phyloP scores from a whole-genome alignment of 2,888 invertebrate species.

The Clostera curtula region DNA sequence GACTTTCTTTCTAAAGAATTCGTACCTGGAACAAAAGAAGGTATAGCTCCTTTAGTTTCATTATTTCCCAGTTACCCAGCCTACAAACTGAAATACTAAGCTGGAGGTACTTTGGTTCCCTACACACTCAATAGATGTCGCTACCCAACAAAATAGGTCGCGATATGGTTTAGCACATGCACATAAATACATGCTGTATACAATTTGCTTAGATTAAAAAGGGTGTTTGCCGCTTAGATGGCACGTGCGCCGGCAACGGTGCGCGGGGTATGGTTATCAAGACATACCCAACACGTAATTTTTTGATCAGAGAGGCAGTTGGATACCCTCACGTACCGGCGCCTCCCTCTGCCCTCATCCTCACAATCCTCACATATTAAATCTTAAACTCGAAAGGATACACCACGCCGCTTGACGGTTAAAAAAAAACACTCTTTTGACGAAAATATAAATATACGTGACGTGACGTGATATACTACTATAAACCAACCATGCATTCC shows the following conservation, averaged over 20 bases:
- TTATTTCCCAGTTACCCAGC: no score
- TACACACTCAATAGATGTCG: slow-evolving; percentile 21
- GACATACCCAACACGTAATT: slow-evolving; percentile 90
- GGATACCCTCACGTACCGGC: slow-evolving; percentile 81
- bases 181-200: not conserved
- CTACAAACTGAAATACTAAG: not conserved
- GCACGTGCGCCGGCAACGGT: slow-evolving; percentile 70
- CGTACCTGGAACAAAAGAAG: slow-evolving; percentile 32
- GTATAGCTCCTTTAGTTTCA: not conserved
- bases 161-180: slow-evolving; percentile 16
- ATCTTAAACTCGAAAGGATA: no score
- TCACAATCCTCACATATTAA: no score
- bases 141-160: slow-evolving; percentile 14
- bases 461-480: no score
- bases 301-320: slow-evolving; percentile 82
- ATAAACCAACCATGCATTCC: no score
- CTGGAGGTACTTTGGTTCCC: slow-evolving; percentile 1
- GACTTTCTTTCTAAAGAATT: slow-evolving; percentile 52
- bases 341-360: slow-evolving; percentile 61
- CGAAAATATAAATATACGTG: no score
- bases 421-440: no score
- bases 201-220: slow-evolving; percentile 49
- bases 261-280: slow-evolving; percentile 89
- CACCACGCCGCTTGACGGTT: no score
- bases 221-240: slow-evolving; percentile 84